phyloP scores from a whole-genome alignment of 2,797 vertebrate genomes.

The Champsocephalus gunnari region DNA sequence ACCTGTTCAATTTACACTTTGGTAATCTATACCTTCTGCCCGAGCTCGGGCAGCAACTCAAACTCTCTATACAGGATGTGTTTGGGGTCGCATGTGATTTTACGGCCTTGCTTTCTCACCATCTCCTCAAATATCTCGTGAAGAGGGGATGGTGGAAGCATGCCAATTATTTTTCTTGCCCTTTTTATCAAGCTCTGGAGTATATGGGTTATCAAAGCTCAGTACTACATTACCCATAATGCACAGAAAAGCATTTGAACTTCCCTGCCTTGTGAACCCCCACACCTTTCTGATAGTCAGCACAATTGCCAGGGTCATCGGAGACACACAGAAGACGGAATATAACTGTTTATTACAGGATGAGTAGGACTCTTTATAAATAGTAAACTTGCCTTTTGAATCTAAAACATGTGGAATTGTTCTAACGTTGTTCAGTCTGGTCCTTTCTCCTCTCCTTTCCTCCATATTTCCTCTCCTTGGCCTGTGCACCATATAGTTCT shows the following conservation, averaged over 20 bases:
- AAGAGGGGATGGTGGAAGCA: too few relatives aligned
- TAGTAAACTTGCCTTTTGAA: not conserved
- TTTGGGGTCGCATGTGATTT: too few relatives aligned
- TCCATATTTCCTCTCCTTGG: constrained; percentile 52
- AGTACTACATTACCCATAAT: not conserved
- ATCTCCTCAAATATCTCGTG: too few relatives aligned
- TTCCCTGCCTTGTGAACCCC: not conserved
- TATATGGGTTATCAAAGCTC: not conserved
- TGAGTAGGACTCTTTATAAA: not conserved
- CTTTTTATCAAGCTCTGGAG: too few relatives aligned
- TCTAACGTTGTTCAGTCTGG: not conserved
- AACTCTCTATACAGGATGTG: too few relatives aligned
- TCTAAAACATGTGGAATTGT: not conserved
- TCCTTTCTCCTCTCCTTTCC: constrained; percentile 1
- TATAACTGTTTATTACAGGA: not conserved
- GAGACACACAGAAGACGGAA: not conserved
- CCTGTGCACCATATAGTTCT: constrained; percentile 63
- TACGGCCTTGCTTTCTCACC: too few relatives aligned
- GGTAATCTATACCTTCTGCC: too few relatives aligned
- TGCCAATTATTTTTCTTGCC: too few relatives aligned
- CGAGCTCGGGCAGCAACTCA: too few relatives aligned
- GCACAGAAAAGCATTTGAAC: not conserved
- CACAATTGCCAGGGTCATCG: not conserved
- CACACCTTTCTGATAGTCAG: too few relatives aligned
- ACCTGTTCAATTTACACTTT: too few relatives aligned